Evolutionary conservation across 1,140 invertebrate genomes (phyloP).

Genomic region (Drosophila yakuba): DNA sequence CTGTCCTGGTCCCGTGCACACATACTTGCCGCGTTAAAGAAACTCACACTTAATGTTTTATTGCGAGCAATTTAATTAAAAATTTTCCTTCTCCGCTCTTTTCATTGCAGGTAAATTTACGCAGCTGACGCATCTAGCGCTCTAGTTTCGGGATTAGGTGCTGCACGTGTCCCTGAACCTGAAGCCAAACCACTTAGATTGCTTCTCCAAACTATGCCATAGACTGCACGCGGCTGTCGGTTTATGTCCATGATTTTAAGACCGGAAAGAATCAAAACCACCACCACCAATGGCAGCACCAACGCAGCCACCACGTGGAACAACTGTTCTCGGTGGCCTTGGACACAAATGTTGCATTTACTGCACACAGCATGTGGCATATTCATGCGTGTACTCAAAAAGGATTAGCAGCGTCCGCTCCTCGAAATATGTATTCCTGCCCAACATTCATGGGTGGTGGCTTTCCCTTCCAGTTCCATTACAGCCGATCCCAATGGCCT

Average conservation of each 20-base stretch:
- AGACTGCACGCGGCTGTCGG: slow-evolving; percentile 44
- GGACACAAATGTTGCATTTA: slow-evolving; percentile 82
- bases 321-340: slow-evolving; percentile 66
- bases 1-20: slow-evolving; percentile 19
- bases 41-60: slow-evolving; percentile 45
- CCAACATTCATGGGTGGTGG: slow-evolving; percentile 24
- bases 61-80: slow-evolving; percentile 64
- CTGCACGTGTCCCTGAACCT: slow-evolving; percentile 50
- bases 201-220: slow-evolving; percentile 73
- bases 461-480: slow-evolving; percentile 35
- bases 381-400: slow-evolving; percentile 67
- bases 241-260: slow-evolving; percentile 50
- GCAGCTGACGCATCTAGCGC: slow-evolving; percentile 1
- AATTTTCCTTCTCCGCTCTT: slow-evolving; percentile 24
- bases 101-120: slow-evolving; percentile 62
- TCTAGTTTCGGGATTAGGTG: slow-evolving; percentile 25
- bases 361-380: slow-evolving; percentile 69
- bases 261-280: slow-evolving; percentile 16
- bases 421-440: slow-evolving; percentile 14
- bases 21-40: slow-evolving; percentile 62
- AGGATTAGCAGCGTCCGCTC: slow-evolving; percentile 58
- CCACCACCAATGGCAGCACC: slow-evolving; percentile 19
- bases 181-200: slow-evolving; percentile 52
- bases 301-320: slow-evolving; percentile 25
- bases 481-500: slow-evolving; percentile 28